Conservation (phyloP, 2,888 invertebrate genomes). For the Drosophila multiciliata region DNA sequence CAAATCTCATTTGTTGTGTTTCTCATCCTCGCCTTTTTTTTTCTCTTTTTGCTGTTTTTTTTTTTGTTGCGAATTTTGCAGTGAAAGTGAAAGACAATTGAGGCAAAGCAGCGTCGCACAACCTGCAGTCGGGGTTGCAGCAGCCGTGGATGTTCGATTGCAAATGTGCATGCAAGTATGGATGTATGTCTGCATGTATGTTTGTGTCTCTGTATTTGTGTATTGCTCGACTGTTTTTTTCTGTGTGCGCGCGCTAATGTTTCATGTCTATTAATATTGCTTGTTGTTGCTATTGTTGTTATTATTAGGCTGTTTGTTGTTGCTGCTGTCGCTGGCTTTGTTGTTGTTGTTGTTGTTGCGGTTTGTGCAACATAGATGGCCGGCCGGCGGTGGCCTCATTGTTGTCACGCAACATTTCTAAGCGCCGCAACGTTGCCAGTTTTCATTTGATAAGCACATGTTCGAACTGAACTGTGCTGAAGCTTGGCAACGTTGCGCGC, state of each 20-base stretch:
- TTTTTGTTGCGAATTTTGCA: constrained; percentile 63
- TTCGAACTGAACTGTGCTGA: constrained; percentile 40
- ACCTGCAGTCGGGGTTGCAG: constrained; percentile 32
- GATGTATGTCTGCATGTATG: neutral
- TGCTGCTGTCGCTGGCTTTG: constrained; percentile 24
- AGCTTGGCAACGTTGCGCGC: constrained; percentile 41
- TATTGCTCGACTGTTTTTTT: constrained; percentile 51
- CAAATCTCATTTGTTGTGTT: constrained; percentile 26
- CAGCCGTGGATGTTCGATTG: constrained; percentile 47
- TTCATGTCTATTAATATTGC: constrained; percentile 72
- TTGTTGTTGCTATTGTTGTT: constrained; percentile 55
- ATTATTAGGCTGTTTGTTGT: constrained; percentile 51
- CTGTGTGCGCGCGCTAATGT: constrained; percentile 53
- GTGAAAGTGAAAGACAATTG: constrained; percentile 64
- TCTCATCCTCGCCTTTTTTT: neutral
- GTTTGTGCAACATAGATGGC: constrained; percentile 48
- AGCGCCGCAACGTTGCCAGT: constrained; percentile 53
- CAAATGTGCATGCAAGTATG: constrained; percentile 20
- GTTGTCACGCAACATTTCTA: constrained; percentile 66
- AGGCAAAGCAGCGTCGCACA: constrained; percentile 36
- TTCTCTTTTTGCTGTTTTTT: constrained; percentile 3
- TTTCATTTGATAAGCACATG: constrained; percentile 54
- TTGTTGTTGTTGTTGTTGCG: constrained; percentile 22
- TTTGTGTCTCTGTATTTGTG: neutral
- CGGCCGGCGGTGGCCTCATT: constrained; percentile 61